Percentiles rank a stretch among this genome's conserved stretches.
These are phyloP conservation scores for Arrhopalites spinosus DNA, from an alignment of 2,888 invertebrate species.

Conservation along the genomic window DNA sequence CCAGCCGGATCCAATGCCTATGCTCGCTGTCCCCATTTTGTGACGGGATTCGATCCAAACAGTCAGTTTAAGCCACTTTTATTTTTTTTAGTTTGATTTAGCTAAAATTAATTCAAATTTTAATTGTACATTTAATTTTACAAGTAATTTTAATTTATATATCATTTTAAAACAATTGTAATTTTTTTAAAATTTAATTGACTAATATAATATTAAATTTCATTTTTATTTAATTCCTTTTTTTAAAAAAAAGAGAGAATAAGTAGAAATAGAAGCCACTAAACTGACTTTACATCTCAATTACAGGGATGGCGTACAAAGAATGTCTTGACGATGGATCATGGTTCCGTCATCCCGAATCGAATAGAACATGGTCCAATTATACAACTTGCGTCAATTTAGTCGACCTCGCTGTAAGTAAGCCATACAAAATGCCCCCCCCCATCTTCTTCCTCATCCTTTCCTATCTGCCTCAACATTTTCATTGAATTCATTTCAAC, in stretches of 20 bases:
- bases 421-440: not conserved
- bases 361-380: conserved; percentile 83
- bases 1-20: conserved; percentile 59
- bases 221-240: no score
- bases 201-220: no score
- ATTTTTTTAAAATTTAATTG: no score
- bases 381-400: conserved; percentile 84
- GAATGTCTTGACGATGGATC: conserved; percentile 77
- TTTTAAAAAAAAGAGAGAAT: no score
- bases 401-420: conserved; percentile 70
- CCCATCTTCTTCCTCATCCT: not conserved
- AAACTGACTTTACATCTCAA: no score
- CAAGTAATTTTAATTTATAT: no score
- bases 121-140: no score
- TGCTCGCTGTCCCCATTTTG: conserved; percentile 58
- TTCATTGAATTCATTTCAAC: not conserved
- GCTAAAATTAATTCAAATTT: no score
- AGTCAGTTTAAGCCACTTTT: conserved; percentile 54
- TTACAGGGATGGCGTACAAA: conserved; percentile 79
- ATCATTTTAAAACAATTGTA: no score
- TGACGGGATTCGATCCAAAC: conserved; percentile 57
- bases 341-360: conserved; percentile 81
- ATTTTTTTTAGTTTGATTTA: not conserved
- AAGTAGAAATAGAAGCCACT: no score
- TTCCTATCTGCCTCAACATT: not conserved